Percentiles rank a stretch among this genome's conserved stretches.
Conservation (phyloP, 2,888 invertebrate genomes). For the Pristionchus japonicus region DNA sequence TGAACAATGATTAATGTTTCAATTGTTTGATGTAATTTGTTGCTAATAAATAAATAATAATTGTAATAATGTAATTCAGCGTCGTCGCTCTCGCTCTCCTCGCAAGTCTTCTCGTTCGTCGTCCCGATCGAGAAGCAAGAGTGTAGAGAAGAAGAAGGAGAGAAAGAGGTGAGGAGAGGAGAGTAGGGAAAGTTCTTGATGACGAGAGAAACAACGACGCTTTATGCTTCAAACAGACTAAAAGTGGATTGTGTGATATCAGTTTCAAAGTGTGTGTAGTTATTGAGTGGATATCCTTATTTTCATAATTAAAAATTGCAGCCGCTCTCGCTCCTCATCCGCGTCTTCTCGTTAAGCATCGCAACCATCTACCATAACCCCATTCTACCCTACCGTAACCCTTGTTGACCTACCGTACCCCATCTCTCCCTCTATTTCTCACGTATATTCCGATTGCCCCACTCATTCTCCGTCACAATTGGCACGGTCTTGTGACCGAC, state of each 20-base stretch:
- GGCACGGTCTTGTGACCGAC: not conserved
- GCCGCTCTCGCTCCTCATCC: slow-evolving; percentile 16
- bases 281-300: too few relatives aligned
- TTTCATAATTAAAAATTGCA: not conserved
- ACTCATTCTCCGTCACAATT: not conserved
- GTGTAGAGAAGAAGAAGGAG: slow-evolving; percentile 24
- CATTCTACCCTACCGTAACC: not conserved
- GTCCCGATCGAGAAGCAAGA: slow-evolving; percentile 24
- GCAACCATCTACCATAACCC: not conserved
- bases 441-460: not conserved
- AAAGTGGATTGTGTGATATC: too few relatives aligned
- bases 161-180: slow-evolving; percentile 4
- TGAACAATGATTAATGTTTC: not conserved
- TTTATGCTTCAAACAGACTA: too few relatives aligned
- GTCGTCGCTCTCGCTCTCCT: not conserved
- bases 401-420: not conserved
- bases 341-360: not conserved
- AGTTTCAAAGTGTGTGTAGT: too few relatives aligned
- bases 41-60: not conserved
- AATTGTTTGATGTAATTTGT: not conserved
- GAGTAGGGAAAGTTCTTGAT: not conserved
- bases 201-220: too few relatives aligned
- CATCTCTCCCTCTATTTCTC: not conserved
- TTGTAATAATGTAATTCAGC: not conserved
- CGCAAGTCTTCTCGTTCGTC: not conserved